phyloP scores from a whole-genome alignment of 1,140 invertebrate genomes.

The Nasonia giraulti region DNA sequence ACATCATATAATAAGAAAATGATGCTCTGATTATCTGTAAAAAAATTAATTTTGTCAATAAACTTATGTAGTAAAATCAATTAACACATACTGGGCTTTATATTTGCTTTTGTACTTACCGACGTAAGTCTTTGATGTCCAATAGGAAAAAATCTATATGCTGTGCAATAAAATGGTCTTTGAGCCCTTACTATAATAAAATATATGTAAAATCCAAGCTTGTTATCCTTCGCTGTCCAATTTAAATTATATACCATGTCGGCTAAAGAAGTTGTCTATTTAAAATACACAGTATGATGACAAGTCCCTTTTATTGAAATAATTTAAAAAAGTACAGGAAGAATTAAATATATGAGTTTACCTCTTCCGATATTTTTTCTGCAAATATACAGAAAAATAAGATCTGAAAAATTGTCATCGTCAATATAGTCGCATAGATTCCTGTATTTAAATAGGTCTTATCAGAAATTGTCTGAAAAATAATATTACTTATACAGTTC shows the following conservation, averaged over 20 bases:
- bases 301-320: too few species aligned
- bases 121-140: background rate
- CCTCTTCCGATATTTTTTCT: background rate
- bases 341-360: background rate
- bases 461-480: background rate
- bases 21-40: background rate
- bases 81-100: too few species aligned
- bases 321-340: too few species aligned
- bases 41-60: background rate
- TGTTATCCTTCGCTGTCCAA: background rate
- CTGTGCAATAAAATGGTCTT: constrained; percentile 9
- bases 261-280: background rate
- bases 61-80: too few species aligned
- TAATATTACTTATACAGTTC: too few species aligned
- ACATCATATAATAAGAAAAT: background rate
- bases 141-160: constrained; percentile 6
- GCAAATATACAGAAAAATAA: background rate
- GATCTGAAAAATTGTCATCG: background rate
- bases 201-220: background rate
- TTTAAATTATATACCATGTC: background rate
- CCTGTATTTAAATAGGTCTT: background rate
- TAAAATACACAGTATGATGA: background rate
- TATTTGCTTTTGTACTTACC: background rate
- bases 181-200: background rate
- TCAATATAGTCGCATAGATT: background rate